phyloP scores from a whole-genome alignment of 2,113 vertebrate species.

The Acinonyx jubatus region DNA sequence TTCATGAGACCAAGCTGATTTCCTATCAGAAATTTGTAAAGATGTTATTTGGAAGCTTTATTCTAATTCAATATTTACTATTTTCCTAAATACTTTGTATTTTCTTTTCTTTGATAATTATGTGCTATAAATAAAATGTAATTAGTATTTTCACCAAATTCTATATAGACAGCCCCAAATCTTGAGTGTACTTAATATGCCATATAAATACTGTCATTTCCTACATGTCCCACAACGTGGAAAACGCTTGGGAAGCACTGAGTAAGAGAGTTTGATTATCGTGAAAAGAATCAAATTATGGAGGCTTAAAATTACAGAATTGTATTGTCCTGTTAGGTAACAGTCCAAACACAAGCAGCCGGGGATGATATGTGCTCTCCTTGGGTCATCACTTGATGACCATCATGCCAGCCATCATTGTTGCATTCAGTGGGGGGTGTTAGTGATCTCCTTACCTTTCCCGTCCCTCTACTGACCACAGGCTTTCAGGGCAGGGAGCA shows the following conservation, averaged over 20 bases:
- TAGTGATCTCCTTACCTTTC: background rate
- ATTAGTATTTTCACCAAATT: background rate
- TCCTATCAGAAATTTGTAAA: background rate
- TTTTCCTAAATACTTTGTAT: constrained; percentile 14
- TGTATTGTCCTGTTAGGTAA: background rate
- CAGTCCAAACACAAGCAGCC: background rate
- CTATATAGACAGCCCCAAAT: background rate
- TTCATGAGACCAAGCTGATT: background rate
- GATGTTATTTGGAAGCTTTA: background rate
- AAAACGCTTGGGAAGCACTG: background rate
- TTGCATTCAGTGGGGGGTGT: background rate
- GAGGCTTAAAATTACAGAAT: constrained; percentile 1
- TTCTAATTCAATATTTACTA: background rate
- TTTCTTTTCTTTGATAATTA: constrained; percentile 32
- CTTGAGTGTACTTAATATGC: background rate
- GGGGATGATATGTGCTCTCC: accelerated
- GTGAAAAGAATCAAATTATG: background rate
- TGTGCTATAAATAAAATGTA: background rate
- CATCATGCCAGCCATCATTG: background rate
- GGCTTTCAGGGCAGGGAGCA: background rate
- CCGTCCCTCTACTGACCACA: background rate
- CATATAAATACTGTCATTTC: background rate
- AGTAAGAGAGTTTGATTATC: background rate
- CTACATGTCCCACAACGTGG: background rate
- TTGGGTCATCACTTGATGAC: background rate